Base-by-base conservation (phyloP, 2,888 invertebrate species). In the Andrena trimmerana region DNA sequence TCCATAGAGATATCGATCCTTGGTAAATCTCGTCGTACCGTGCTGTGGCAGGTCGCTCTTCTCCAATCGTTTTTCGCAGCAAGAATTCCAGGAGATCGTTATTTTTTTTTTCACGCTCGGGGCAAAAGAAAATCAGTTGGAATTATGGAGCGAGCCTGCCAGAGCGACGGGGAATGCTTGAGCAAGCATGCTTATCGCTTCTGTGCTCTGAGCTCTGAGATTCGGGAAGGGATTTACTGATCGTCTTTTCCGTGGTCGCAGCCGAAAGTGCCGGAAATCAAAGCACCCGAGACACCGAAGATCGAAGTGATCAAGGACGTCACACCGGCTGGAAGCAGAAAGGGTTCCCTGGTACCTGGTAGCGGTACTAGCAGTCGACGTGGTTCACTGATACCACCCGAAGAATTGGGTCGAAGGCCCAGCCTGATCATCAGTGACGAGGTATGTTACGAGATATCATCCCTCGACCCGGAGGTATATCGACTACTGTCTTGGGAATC, bases 351-450 rank as follows among this genome's bases (percentile, higher is more conserved):
- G 87, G 96, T 96, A 59, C 97, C 97, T 16, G 89, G 96, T 94
- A 95, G 95, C 74, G 96, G 96, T 52, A 94, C 95, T 66, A 95
- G 96, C 68, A 97, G 97, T 92, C 95, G 97, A 67, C 96, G 98
- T 90, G 98, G 98, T 79, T 98, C 98, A 69, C 96, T 98, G 81
- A 97, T 98, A 93, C 98, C 98, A 91, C 97, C 97, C 7, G 98
- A 98, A 94, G 97, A 97, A 94, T 97, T 97, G 94, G 97, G 97
- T 92, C 96, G 98, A 91, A 96, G 98, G 90, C 98, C 98, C 89
- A 98, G 98, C 90, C 96, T 98, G 90, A 97, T 98, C 92, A 98
- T 98, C 93, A 97, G 98, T 93, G 98, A 98, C 94, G 98, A 98
- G 98, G 98, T 98, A 97, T 94, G 95, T 95, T 94, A 89, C 88